phyloP scores from a whole-genome alignment of 2,113 vertebrate species.

The Chloropsis hardwickii region DNA sequence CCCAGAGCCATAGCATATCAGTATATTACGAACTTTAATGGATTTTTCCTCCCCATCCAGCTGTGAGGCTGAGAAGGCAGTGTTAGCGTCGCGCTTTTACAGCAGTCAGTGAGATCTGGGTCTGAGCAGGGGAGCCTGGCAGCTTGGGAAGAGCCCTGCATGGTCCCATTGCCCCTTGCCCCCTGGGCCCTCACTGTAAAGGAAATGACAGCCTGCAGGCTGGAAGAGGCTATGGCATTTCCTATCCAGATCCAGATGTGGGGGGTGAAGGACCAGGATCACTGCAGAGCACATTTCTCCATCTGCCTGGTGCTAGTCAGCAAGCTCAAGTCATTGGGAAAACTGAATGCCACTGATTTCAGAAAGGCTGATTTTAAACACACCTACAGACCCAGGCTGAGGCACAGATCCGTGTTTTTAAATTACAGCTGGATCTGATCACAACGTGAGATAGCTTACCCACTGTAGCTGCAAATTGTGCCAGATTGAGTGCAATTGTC shows the following conservation, averaged over 20 bases:
- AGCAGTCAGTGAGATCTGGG: not conserved
- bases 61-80: not conserved
- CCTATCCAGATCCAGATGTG: not conserved
- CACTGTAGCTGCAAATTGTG: not conserved
- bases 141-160: not conserved
- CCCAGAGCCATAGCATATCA: slow-evolving; percentile 3
- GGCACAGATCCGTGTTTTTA: not conserved
- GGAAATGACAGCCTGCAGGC: not conserved
- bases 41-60: slow-evolving; percentile 15
- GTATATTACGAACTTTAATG: slow-evolving; percentile 14
- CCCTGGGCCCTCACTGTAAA: not conserved
- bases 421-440: not conserved
- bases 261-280: not conserved
- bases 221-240: not conserved
- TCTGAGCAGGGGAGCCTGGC: not conserved
- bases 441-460: not conserved
- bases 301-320: not conserved
- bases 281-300: not conserved
- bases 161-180: not conserved
- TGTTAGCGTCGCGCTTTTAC: not conserved
- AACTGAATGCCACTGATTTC: not conserved
- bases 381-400: not conserved
- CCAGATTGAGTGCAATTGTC: not conserved
- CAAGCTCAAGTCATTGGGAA: not conserved
- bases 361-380: not conserved